phyloP scores from a whole-genome alignment of 2,113 vertebrate species.

The Salvelinus alpinus region DNA sequence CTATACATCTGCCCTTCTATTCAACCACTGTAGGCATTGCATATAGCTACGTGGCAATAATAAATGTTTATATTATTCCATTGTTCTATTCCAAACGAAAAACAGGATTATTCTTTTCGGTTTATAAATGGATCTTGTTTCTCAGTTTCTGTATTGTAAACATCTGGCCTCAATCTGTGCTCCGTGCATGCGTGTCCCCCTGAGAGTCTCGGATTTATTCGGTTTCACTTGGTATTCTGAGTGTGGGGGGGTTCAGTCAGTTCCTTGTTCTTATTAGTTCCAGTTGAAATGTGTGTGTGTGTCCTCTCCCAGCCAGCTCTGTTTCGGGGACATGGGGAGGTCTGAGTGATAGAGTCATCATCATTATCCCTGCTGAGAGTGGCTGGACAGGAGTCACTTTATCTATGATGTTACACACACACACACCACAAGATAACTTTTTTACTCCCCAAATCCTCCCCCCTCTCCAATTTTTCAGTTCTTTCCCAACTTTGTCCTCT shows the following conservation, averaged over 20 bases:
- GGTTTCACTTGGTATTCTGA: slow-evolving; percentile 48
- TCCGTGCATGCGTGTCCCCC: slow-evolving; percentile 36
- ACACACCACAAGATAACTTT: not conserved
- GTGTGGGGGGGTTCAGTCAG: slow-evolving; percentile 2
- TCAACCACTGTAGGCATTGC: not conserved
- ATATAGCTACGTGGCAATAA: not conserved
- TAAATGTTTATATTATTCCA: not conserved
- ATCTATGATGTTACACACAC: not conserved
- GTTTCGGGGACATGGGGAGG: not conserved
- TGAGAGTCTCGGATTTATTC: slow-evolving; percentile 49
- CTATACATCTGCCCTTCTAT: not conserved
- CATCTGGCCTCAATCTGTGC: slow-evolving; percentile 76
- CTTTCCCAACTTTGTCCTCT: too few relatives aligned
- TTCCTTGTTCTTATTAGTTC: not conserved
- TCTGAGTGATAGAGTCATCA: not conserved
- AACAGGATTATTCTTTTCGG: not conserved
- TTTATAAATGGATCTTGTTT: slow-evolving; percentile 50
- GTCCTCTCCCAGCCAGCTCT: not conserved
- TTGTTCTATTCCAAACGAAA: not conserved
- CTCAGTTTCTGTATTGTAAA: slow-evolving; percentile 55
- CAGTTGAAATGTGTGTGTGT: slow-evolving; percentile 17
- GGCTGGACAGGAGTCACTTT: not conserved
- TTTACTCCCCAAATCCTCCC: slow-evolving; percentile 11
- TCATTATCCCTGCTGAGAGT: not conserved
- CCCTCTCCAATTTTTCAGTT: too few relatives aligned